A percentile compares a stretch with the other conserved stretches of the same genome.
phyloP scores from a whole-genome alignment of 2,113 vertebrate species.

The Romanogobio albipinnatus region DNA sequence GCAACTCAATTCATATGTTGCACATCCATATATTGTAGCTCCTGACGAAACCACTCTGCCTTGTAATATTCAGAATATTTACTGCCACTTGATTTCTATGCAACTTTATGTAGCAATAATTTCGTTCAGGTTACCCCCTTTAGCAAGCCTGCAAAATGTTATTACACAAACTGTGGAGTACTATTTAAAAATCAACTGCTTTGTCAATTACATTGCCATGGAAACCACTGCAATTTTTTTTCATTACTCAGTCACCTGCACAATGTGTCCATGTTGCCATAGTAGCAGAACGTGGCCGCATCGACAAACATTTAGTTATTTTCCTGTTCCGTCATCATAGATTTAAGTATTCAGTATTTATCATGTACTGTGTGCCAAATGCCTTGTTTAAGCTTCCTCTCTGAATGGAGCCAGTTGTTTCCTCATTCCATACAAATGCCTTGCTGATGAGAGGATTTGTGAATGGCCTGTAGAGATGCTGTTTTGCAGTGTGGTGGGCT shows the following conservation, averaged over 20 bases:
- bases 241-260: slow-evolving; percentile 2
- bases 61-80: not conserved
- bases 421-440: slow-evolving; percentile 36
- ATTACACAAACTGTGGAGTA: not conserved
- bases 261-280: slow-evolving; percentile 18
- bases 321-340: not conserved
- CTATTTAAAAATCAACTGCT: slow-evolving; percentile 11
- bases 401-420: slow-evolving; percentile 25
- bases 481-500: slow-evolving; percentile 15
- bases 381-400: slow-evolving; percentile 12
- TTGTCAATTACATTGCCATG: slow-evolving; percentile 9
- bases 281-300: not conserved
- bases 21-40: not conserved
- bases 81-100: not conserved
- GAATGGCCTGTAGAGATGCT: slow-evolving; percentile 37
- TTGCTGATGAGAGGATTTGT: slow-evolving; percentile 37
- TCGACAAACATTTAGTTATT: not conserved
- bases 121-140: not conserved
- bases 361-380: slow-evolving; percentile 15
- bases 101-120: not conserved
- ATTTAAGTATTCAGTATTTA: slow-evolving; percentile 27
- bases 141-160: not conserved
- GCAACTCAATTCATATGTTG: not conserved
- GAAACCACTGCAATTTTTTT: slow-evolving; percentile 13
- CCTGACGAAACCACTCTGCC: not conserved